Conservation (phyloP, 2,888 invertebrate genomes). For the Eilema depressum region DNA sequence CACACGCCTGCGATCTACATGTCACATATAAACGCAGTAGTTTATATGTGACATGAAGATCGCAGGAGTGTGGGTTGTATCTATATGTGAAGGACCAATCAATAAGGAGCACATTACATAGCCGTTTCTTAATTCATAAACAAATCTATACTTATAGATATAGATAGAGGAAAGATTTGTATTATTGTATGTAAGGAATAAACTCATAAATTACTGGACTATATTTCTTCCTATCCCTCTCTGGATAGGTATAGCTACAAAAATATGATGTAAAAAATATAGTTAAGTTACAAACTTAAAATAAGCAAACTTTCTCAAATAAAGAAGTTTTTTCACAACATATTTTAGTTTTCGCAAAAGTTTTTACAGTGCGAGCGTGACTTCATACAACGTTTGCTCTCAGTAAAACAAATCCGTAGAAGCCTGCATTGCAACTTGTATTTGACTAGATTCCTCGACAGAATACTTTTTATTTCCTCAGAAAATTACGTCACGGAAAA, state of each 20-base stretch:
- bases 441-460: slow-evolving; percentile 53
- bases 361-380: slow-evolving; percentile 24
- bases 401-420: slow-evolving; percentile 55
- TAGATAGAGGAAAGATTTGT: no score
- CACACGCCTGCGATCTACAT: slow-evolving; percentile 39
- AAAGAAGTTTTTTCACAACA: slow-evolving; percentile 10
- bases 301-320: slow-evolving; percentile 2
- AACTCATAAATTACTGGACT: no score
- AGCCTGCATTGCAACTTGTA: slow-evolving; percentile 56
- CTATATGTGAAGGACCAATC: no score
- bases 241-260: neutral
- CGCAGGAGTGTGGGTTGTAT: no score
- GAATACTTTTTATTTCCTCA: slow-evolving; percentile 44
- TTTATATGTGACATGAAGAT: no score
- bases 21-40: slow-evolving; percentile 42
- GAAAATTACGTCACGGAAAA: slow-evolving; percentile 43
- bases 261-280: neutral
- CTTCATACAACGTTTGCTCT: slow-evolving; percentile 50
- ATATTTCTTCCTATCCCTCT: no score
- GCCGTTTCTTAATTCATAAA: no score
- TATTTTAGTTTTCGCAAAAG: slow-evolving; percentile 20
- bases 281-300: neutral
- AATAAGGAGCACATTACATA: neutral
- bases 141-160: no score
- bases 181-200: no score